A percentile compares a stretch with the other conserved stretches of the same genome.
Evolutionary conservation across 2,888 invertebrate species (phyloP).

Genomic region (Campopleginae sp.): DNA sequence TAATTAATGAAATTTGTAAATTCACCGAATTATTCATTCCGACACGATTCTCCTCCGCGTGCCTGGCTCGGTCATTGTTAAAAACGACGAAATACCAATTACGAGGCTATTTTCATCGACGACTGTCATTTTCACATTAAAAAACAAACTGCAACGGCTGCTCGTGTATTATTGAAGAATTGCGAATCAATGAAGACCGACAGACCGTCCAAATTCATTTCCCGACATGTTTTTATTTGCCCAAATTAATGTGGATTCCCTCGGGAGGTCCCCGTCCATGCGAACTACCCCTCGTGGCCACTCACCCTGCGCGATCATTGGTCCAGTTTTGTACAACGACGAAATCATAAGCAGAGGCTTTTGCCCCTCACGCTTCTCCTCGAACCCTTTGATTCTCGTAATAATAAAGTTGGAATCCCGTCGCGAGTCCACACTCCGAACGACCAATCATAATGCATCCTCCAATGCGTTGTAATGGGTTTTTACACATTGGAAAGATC

Average conservation of each 20-base stretch:
- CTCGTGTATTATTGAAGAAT: slow-evolving; percentile 4
- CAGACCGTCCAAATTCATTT: background rate
- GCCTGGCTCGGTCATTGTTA: slow-evolving; percentile 6
- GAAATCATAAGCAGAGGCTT: slow-evolving; percentile 33
- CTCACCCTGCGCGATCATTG: slow-evolving; percentile 68
- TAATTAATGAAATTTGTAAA: slow-evolving; percentile 81
- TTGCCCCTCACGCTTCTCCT: background rate
- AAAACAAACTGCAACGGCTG: background rate
- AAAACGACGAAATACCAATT: slow-evolving; percentile 24
- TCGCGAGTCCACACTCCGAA: slow-evolving; percentile 51
- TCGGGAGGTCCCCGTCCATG: slow-evolving; percentile 30
- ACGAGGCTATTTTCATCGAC: background rate
- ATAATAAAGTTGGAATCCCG: slow-evolving; percentile 63
- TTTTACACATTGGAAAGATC: background rate
- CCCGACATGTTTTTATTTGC: slow-evolving; percentile 35
- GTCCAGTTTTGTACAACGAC: slow-evolving; percentile 65
- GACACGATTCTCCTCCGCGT: slow-evolving; percentile 5
- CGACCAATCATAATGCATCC: slow-evolving; percentile 59
- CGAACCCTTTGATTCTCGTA: slow-evolving; percentile 51
- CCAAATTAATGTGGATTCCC: background rate
- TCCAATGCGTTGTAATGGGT: background rate
- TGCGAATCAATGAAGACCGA: background rate
- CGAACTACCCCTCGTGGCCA: slow-evolving; percentile 48
- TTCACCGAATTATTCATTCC: slow-evolving; percentile 49
- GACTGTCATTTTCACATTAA: background rate